A percentile compares a stretch with the other conserved stretches of the same genome.
These are phyloP conservation scores for Belonocnema kinseyi DNA, from an alignment of 1,140 invertebrate species.

Conservation along the genomic window DNA sequence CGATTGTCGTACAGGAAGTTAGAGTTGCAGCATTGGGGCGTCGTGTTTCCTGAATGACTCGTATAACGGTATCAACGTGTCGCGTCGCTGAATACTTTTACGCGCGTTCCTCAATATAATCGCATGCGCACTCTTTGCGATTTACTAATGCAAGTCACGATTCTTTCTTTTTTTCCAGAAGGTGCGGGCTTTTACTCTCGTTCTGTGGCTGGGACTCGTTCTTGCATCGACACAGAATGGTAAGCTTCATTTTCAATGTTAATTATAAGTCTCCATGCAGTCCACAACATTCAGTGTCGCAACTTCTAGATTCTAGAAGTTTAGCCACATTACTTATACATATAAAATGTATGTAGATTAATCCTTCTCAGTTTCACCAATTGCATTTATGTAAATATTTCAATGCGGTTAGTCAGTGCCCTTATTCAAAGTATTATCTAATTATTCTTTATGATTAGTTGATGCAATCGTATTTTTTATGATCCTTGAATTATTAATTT, in stretches of 20 bases:
- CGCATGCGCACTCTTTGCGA: slow-evolving; percentile 40
- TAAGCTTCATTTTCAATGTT: slow-evolving; percentile 44
- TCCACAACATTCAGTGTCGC: not conserved
- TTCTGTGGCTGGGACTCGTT: slow-evolving; percentile 58
- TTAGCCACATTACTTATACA: too few species aligned
- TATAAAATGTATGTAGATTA: too few species aligned
- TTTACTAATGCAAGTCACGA: slow-evolving; percentile 44
- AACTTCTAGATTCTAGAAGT: not conserved
- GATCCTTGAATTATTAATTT: too few species aligned
- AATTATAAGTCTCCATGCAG: not conserved
- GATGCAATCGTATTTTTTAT: too few species aligned
- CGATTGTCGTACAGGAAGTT: slow-evolving; percentile 57
- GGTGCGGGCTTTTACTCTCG: slow-evolving; percentile 54
- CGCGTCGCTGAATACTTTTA: slow-evolving; percentile 46
- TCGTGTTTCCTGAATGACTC: slow-evolving; percentile 58
- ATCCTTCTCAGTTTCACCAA: too few species aligned
- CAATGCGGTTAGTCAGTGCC: too few species aligned
- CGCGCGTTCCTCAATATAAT: slow-evolving; percentile 46
- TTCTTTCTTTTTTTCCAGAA: slow-evolving; percentile 64
- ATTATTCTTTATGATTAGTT: too few species aligned
- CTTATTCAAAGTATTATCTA: too few species aligned
- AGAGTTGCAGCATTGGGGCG: slow-evolving; percentile 51
- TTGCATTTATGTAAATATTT: too few species aligned
- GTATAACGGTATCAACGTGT: slow-evolving; percentile 54
- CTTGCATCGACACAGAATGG: slow-evolving; percentile 57